Evolutionary conservation across 1,140 invertebrate species (phyloP).

Genomic region (Drosophila bocqueti): DNA sequence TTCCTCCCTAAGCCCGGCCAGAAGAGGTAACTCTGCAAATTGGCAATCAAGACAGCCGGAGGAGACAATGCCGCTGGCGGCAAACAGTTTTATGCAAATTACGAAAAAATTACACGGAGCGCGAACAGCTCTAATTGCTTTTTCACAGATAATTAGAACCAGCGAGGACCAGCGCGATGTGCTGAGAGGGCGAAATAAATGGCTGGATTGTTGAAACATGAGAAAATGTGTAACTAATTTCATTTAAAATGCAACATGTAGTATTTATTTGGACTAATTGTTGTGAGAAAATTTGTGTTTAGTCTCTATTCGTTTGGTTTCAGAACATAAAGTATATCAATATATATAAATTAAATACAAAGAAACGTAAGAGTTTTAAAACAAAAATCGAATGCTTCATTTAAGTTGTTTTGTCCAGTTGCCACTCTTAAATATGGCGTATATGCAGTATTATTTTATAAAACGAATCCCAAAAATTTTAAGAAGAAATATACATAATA

Average conservation of each 20-base stretch:
- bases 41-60: slow-evolving; percentile 67
- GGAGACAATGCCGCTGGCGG: slow-evolving; percentile 26
- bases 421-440: neutral
- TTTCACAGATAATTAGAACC: slow-evolving; percentile 77
- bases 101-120: slow-evolving; percentile 44
- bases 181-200: slow-evolving; percentile 11
- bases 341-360: too few species aligned
- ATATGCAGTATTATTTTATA: too few species aligned
- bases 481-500: too few species aligned
- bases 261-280: neutral
- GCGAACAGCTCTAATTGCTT: slow-evolving; percentile 71
- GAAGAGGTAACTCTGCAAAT: slow-evolving; percentile 51
- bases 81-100: slow-evolving; percentile 71
- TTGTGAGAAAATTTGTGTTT: neutral
- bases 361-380: too few species aligned
- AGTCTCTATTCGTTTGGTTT: neutral
- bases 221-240: slow-evolving; percentile 12
- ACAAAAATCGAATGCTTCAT: too few species aligned
- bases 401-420: too few species aligned
- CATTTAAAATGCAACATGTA: slow-evolving; percentile 1
- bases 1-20: neutral
- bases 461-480: too few species aligned
- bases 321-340: neutral
- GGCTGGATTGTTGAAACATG: neutral
- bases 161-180: slow-evolving; percentile 12